These are phyloP conservation scores for Chrysolina haemoptera DNA, from an alignment of 2,888 invertebrate species.

Conservation along the genomic window DNA sequence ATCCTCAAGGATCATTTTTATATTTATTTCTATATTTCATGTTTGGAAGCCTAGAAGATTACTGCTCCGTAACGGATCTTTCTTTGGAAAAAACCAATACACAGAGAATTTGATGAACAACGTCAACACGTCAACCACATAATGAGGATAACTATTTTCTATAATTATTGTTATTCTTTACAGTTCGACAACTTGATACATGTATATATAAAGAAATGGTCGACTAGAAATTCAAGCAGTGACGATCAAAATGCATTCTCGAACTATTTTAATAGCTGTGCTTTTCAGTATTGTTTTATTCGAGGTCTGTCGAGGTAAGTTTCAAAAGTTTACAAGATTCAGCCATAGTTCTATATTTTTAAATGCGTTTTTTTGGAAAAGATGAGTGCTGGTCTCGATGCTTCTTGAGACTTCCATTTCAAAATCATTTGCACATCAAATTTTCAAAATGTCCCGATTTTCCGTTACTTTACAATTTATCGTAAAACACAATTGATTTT, in stretches of 20 bases:
- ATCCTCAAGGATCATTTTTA: too few relatives aligned
- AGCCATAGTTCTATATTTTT: neutral
- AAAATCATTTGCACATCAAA: too few relatives aligned
- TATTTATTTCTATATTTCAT: too few relatives aligned
- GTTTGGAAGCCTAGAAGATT: too few relatives aligned
- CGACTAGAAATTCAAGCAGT: neutral
- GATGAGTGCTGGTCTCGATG: too few relatives aligned
- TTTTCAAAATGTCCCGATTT: too few relatives aligned
- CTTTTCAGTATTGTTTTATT: neutral
- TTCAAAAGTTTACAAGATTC: neutral
- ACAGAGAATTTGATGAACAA: neutral
- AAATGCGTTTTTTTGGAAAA: neutral
- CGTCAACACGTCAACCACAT: neutral
- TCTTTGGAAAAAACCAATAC: too few relatives aligned
- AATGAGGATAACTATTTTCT: neutral
- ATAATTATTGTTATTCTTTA: conserved; percentile 1
- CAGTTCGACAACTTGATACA: neutral
- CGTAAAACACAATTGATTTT: too few relatives aligned
- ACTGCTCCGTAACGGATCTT: too few relatives aligned
- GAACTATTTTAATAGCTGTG: neutral
- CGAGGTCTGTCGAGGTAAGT: neutral
- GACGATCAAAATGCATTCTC: neutral
- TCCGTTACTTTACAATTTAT: too few relatives aligned
- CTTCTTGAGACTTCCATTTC: too few relatives aligned
- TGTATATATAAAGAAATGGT: neutral